These are phyloP conservation scores for Protodeltote pygarga DNA, from an alignment of 2,888 invertebrate species.

Conservation along the genomic window DNA sequence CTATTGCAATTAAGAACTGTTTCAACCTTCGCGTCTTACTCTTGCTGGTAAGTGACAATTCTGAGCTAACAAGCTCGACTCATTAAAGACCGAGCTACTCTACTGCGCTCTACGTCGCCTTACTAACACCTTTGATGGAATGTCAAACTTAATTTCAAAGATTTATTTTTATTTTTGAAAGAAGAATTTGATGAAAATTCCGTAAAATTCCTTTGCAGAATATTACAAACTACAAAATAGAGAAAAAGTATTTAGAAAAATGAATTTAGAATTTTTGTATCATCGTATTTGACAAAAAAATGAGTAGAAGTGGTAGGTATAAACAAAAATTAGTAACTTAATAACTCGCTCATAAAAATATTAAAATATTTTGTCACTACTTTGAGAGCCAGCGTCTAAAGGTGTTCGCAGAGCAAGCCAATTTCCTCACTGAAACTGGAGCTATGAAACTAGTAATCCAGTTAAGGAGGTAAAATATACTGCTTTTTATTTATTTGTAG, in stretches of 20 bases:
- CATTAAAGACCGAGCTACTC: conserved; percentile 47
- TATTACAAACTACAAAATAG: no score
- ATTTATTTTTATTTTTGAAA: no score
- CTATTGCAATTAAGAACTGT: no score
- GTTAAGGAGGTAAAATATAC: conserved; percentile 52
- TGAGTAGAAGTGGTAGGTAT: no score
- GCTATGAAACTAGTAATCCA: conserved; percentile 50
- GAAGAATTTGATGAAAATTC: no score
- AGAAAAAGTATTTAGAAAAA: no score
- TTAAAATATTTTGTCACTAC: not conserved
- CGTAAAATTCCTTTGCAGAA: no score
- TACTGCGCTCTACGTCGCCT: conserved; percentile 41
- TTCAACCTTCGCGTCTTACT: no score
- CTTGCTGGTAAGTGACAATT: conserved; percentile 24
- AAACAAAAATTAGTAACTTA: no score
- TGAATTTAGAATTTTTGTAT: no score
- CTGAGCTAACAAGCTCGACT: conserved; percentile 29
- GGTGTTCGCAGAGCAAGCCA: conserved; percentile 49
- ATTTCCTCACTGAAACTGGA: conserved; percentile 52
- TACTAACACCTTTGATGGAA: conserved; percentile 13
- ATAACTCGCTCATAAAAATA: no score
- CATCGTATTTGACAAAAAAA: no score
- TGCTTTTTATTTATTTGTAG: conserved; percentile 45
- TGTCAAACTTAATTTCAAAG: conserved; percentile 24
- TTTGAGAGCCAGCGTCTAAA: conserved; percentile 38